Base-by-base conservation (phyloP, 2,113 vertebrate genomes). In the Upupa epops region DNA sequence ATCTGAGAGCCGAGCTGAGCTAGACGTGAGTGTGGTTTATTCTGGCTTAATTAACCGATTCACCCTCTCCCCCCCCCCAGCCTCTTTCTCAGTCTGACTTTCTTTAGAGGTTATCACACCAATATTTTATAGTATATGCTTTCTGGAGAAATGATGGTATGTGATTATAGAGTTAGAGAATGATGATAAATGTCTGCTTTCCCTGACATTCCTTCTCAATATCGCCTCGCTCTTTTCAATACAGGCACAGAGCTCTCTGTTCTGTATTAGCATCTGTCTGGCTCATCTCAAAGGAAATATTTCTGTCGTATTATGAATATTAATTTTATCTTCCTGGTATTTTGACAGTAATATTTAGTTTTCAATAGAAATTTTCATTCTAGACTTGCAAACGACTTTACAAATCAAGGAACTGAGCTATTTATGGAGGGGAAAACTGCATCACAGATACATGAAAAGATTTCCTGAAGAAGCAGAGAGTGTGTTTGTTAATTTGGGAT, bases 331-430 rank as follows among this genome's bases (percentile, higher is more conserved):
- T 90, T 81, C 40, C 54, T 93, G 69, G 46, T 89, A 89, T 86
- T 94, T 93, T 91, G 75, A 93, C 75, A 88, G 64, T 73, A 73
- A 76, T 70, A 66, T 54, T 93, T 89, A 64, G 52, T 31, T 96
- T 94, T 94, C 82, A 87, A 11, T 73, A 87, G 49, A 92, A 54
- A n/a, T 89, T 89, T 79, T 89, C n/a, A 75, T 21, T 72, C 36
- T 48, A 6, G 1, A 4, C 5, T 58, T 84, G 26, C 21, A 79
- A 80, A 82, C 37, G 31, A 49, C 59, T 85, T 82, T 16, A 56
- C 17, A 65, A 82, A 72, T 69, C 16, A 40, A 69, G 45, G 22
- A 13, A 66, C 22, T 29, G 20, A 8, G 81, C 81, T 37, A 18
- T 46, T 86, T 71, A 45, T 7, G 28, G 56, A 60, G 17, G 25